A percentile compares a stretch with the other conserved stretches of the same genome.
phyloP scores from a whole-genome alignment of 2,113 vertebrate species.

The Eubucco bourcierii region DNA sequence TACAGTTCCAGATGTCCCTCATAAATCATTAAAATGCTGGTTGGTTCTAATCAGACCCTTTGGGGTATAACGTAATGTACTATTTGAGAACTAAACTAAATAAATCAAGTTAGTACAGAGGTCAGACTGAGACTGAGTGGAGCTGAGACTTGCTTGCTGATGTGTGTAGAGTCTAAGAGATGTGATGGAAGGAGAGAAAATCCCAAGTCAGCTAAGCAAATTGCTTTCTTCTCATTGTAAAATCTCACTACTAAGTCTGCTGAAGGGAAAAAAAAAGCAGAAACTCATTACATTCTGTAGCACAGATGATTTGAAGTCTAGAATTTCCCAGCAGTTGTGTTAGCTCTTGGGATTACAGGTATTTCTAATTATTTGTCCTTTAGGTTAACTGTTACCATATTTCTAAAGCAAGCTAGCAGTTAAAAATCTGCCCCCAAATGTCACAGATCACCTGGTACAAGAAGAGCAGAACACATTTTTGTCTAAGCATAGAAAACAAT shows the following conservation, averaged over 20 bases:
- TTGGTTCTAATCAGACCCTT: conserved; percentile 29
- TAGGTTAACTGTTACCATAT: not conserved
- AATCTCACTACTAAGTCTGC: conserved; percentile 14
- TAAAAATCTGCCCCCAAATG: not conserved
- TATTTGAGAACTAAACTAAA: conserved; percentile 35
- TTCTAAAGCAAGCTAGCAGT: not conserved
- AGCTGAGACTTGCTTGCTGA: conserved; percentile 10
- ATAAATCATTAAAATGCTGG: conserved; percentile 63
- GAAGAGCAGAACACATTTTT: not conserved
- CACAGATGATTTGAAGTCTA: conserved; percentile 12
- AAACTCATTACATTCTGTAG: not conserved
- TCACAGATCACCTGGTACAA: not conserved
- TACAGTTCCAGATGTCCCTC: conserved; percentile 43
- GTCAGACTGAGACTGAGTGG: conserved; percentile 38
- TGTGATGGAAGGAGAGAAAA: not conserved
- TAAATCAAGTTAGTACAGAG: conserved; percentile 49
- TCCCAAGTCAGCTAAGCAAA: conserved; percentile 32
- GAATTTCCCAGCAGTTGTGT: conserved; percentile 31
- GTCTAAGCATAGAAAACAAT: not conserved
- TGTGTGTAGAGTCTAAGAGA: not conserved
- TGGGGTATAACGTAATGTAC: conserved; percentile 27
- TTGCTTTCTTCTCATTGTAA: conserved; percentile 34
- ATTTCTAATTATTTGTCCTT: not conserved
- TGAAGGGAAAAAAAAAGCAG: not conserved
- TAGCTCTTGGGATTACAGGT: conserved; percentile 30